Percentiles rank a stretch among this genome's conserved stretches.
phyloP scores from a whole-genome alignment of 2,113 vertebrate genomes.

The Bettongia penicillata region DNA sequence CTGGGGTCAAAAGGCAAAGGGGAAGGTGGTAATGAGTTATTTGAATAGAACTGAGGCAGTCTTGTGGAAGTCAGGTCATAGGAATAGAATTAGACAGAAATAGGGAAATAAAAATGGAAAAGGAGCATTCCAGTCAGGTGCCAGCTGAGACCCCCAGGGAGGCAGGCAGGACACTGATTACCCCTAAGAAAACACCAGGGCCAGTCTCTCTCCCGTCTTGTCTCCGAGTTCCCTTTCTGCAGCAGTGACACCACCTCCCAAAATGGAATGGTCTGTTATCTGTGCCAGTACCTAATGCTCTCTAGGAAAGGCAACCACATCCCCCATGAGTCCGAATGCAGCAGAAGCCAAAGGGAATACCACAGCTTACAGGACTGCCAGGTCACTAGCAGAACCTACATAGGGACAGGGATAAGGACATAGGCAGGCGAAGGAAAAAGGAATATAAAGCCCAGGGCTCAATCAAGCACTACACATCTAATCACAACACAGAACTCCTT shows the following conservation, averaged over 20 bases:
- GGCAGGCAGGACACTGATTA: neutral
- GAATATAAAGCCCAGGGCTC: neutral
- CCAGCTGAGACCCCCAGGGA: neutral
- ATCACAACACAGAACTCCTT: neutral
- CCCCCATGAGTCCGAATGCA: neutral
- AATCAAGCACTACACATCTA: neutral
- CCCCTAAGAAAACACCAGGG: neutral
- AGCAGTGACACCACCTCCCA: neutral
- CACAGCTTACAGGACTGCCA: neutral
- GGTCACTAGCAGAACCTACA: neutral
- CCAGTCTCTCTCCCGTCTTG: neutral
- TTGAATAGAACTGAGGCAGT: neutral
- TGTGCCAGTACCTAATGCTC: neutral
- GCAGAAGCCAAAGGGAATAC: neutral
- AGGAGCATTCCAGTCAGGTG: neutral
- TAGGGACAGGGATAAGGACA: neutral
- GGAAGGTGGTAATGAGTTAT: conserved; percentile 15
- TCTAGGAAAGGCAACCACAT: neutral
- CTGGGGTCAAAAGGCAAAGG: conserved; percentile 5
- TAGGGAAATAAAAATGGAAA: conserved; percentile 35
- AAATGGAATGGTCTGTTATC: neutral
- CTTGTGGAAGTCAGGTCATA: conserved; percentile 43
- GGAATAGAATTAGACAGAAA: conserved; percentile 20
- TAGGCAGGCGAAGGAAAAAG: neutral
- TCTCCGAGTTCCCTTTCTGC: neutral